phyloP scores from a whole-genome alignment of 2,797 vertebrate species.

The Loriculus beryllinus region DNA sequence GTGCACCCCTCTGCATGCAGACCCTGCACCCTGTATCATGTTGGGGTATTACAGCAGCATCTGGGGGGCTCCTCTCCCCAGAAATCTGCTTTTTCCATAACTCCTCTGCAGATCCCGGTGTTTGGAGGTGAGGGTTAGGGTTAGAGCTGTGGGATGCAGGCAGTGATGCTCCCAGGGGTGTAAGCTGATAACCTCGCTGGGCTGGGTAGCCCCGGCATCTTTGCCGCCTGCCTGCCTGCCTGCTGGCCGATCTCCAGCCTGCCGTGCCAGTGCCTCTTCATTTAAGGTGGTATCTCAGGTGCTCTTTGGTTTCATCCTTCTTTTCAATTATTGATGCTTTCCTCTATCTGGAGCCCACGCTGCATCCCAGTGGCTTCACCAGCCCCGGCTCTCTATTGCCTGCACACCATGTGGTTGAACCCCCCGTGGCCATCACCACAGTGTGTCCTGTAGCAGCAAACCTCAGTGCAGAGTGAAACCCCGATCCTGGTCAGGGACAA shows the following conservation, averaged over 20 bases:
- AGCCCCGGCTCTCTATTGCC: fast-evolving
- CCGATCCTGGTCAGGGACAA: not conserved
- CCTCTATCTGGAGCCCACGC: fast-evolving
- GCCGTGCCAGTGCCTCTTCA: not conserved
- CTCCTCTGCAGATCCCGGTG: not conserved
- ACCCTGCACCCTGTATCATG: not conserved
- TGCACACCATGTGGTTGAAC: fast-evolving
- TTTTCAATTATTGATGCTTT: conserved; percentile 27
- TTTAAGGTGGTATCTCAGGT: not conserved
- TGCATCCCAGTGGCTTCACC: not conserved
- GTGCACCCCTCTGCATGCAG: fast-evolving
- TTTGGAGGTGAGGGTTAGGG: not conserved
- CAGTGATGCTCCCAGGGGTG: not conserved
- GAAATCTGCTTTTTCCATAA: not conserved
- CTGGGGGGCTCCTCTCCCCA: not conserved
- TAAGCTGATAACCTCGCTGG: not conserved
- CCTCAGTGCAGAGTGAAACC: not conserved
- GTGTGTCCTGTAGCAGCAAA: not conserved
- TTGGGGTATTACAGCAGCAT: not conserved
- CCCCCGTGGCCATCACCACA: fast-evolving
- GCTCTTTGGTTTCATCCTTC: not conserved
- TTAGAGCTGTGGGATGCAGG: fast-evolving
- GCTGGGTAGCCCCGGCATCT: fast-evolving
- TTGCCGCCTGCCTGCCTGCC: not conserved
- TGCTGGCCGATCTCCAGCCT: not conserved